A percentile compares a stretch with the other conserved stretches of the same genome.
Conservation (phyloP, 2,888 invertebrate species). For the Caenorhabditis doughertyi region DNA sequence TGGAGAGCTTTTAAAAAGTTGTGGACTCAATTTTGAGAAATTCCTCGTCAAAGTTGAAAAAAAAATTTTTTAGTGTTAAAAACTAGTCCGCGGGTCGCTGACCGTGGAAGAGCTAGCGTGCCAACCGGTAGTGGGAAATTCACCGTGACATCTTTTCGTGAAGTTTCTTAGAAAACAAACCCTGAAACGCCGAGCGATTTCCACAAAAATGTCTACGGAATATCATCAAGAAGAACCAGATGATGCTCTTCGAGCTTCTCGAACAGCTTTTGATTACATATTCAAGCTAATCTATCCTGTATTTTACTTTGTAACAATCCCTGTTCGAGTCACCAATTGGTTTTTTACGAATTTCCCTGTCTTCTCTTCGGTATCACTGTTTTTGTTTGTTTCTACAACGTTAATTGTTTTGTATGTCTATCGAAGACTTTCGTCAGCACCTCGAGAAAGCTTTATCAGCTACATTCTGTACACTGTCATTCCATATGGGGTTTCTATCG, state of each 20-base stretch:
- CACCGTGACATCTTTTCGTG: no score
- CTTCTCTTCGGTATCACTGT: conserved; percentile 58
- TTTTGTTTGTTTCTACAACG: conserved; percentile 47
- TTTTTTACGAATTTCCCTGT: conserved; percentile 59
- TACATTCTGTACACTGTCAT: conserved; percentile 67
- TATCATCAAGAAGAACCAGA: conserved; percentile 46
- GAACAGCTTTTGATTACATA: conserved; percentile 46
- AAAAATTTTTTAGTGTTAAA: no score
- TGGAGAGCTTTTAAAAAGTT: no score
- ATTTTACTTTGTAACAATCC: conserved; percentile 54
- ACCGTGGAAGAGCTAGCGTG: no score
- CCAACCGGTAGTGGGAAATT: no score
- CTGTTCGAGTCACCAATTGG: conserved; percentile 52
- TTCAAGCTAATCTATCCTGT: conserved; percentile 56
- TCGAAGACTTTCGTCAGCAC: conserved; percentile 47
- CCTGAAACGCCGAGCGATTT: no score
- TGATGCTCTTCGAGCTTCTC: conserved; percentile 40
- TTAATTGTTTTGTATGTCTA: conserved; percentile 48
- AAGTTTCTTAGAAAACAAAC: neutral
- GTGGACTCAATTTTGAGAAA: no score
- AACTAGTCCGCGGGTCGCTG: no score
- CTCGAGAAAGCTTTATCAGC: conserved; percentile 59
- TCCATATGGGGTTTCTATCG: conserved; percentile 65
- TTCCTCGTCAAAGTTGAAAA: no score
- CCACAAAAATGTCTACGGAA: conserved; percentile 46